Base-by-base conservation (phyloP, 1,140 invertebrate species). In the Aphelenchoides fujianensis region DNA sequence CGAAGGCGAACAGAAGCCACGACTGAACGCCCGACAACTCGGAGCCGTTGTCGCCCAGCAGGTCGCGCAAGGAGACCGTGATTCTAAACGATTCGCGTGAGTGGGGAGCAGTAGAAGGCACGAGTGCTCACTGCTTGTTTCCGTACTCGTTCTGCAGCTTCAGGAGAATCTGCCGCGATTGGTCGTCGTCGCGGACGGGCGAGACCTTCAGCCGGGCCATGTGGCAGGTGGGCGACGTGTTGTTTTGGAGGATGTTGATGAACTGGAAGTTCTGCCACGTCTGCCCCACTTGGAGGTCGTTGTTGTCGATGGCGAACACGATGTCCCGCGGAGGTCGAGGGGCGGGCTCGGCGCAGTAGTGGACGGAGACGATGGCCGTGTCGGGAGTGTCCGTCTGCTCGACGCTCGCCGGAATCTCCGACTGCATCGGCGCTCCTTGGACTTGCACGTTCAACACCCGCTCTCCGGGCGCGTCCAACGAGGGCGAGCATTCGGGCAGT, bases 221-320 rank as follows among this genome's bases (percentile, higher is more conserved):
- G 67, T 71, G 82, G 62, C 82, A 83, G 54, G 82, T 83, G 3
- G 81, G 78, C 23, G 76, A 67, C 16, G 78, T 79, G 68, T 83
- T 84, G 62, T 83, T 83, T 54, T 84, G 83, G 48, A 70, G 59
- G 52, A 70, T 70, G 19, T 59, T 69, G n/a, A 84, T 82, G 59
- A 83, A 83, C 23, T 64, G 68, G 72, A 83, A 83, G 68, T 83
- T 84, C 31, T 83, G 73, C 82, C 82, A 82, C 61, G 68, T 53
- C 48, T 84, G 81, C 1, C 81, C 82, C 36, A 83, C 67, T 68
- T 84, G 80, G 57, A 83, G 67, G 41, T 84, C 82, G 62, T 83
- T 84, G 9, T 76, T 70, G 55, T 83, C 82, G 37, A 83, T 79
- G 34, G 71, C 68, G 64, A 83, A 83, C 28, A 83, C 70, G 35